Evolutionary conservation across 1,140 invertebrate genomes (phyloP).

Genomic region (Fragariocoptes setiger): DNA sequence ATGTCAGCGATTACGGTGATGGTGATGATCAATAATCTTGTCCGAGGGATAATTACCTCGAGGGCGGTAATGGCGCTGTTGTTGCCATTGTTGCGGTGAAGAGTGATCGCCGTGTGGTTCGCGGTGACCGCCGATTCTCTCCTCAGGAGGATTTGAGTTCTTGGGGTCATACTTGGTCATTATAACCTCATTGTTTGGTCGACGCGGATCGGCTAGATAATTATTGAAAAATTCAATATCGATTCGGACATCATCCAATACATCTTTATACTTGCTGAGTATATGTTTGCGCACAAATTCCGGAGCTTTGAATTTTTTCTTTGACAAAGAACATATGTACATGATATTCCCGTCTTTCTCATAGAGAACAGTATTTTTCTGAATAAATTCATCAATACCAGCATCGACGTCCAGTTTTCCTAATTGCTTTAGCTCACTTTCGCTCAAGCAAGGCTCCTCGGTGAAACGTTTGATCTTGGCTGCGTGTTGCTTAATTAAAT

Average conservation of each 20-base stretch:
- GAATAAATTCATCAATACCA: constrained; percentile 76
- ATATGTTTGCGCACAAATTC: constrained; percentile 98
- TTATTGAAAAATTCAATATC: constrained; percentile 93
- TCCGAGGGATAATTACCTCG: no score
- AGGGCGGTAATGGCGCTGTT: no score
- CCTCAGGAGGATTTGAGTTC: no score
- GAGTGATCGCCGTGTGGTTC: no score
- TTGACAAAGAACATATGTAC: constrained; percentile 88
- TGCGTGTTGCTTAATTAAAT: constrained; percentile 46
- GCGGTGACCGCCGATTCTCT: no score
- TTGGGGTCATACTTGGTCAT: no score
- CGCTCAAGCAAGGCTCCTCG: constrained; percentile 29
- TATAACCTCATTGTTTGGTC: no score
- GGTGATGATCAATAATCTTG: no score
- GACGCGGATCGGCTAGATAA: constrained; percentile 71
- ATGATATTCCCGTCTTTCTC: constrained; percentile 72
- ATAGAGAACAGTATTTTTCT: constrained; percentile 37
- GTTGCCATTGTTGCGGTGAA: no score
- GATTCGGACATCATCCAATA: constrained; percentile 79
- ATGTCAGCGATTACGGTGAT: no score
- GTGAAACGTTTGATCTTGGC: constrained; percentile 60
- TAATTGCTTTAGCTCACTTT: constrained; percentile 49
- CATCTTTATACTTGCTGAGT: constrained; percentile 81
- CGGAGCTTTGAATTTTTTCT: constrained; percentile 96
- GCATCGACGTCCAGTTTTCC: constrained; percentile 51